A percentile compares a stretch with the other conserved stretches of the same genome.
Conservation (phyloP, 23 tunicate genomes). For the Halocynthia roretzi region DNA sequence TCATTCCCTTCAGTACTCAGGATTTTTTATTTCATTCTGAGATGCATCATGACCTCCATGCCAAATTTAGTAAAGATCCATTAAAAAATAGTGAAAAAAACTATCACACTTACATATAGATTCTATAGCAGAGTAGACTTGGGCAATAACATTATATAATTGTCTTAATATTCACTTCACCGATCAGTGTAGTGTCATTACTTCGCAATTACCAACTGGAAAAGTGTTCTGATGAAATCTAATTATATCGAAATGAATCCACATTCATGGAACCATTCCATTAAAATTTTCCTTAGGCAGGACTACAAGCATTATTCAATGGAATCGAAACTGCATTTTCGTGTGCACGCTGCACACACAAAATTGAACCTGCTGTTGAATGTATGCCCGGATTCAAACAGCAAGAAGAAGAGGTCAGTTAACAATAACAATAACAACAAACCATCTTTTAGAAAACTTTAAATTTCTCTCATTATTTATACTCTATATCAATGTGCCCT, state of each 20-base stretch:
- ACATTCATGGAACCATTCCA: slow-evolving; percentile 4
- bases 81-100: no score
- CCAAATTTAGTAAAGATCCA: no score
- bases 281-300: slow-evolving; percentile 38
- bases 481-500: not conserved
- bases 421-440: not conserved
- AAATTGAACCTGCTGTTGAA: slow-evolving; percentile 17
- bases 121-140: not conserved
- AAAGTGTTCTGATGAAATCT: not conserved
- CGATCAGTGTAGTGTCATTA: not conserved
- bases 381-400: not conserved
- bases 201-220: not conserved
- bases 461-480: not conserved
- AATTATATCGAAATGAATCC: not conserved
- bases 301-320: slow-evolving; percentile 80
- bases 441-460: not conserved
- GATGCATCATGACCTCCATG: no score
- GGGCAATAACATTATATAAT: not conserved
- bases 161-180: not conserved
- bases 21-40: not conserved
- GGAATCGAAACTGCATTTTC: slow-evolving; percentile 84
- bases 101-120: no score
- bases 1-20: not conserved
- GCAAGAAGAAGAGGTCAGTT: not conserved
- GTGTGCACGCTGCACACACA: slow-evolving; percentile 84